Conservation (phyloP, 2,113 vertebrate genomes). For the Ciconia stormi region DNA sequence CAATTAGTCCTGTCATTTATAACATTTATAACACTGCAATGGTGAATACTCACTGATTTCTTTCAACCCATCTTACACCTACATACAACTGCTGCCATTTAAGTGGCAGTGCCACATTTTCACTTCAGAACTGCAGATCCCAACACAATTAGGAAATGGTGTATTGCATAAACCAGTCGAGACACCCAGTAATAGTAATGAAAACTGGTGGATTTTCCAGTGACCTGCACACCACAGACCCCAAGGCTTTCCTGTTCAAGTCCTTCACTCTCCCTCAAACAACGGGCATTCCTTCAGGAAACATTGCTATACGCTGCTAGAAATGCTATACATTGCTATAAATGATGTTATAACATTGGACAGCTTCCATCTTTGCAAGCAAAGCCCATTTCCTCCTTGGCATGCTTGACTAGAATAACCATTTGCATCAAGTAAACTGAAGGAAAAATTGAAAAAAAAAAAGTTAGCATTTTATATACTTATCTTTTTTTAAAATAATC, state of each 20-base stretch:
- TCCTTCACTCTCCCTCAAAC: neutral
- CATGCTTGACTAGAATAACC: neutral
- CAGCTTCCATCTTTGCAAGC: neutral
- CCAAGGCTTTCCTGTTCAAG: neutral
- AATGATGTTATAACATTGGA: rapidly evolving
- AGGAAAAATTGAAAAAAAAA: neutral
- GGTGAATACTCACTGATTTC: neutral
- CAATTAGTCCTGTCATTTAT: neutral
- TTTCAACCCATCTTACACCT: neutral
- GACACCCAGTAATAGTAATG: neutral
- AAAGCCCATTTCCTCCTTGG: neutral
- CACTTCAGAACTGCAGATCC: neutral
- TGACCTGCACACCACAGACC: no score
- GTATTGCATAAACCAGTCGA: neutral
- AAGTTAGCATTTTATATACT: neutral
- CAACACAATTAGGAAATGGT: neutral
- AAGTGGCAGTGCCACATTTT: neutral
- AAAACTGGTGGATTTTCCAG: neutral
- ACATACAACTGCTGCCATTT: neutral
- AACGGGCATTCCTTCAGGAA: rapidly evolving
- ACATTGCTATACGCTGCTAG: neutral
- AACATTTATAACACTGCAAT: neutral
- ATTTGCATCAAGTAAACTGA: neutral
- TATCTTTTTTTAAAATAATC: no score
- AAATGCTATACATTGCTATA: neutral